Percentiles rank a stretch among this genome's conserved stretches.
phyloP scores from a whole-genome alignment of 2,888 invertebrate genomes.

The Drosophila ustulata region DNA sequence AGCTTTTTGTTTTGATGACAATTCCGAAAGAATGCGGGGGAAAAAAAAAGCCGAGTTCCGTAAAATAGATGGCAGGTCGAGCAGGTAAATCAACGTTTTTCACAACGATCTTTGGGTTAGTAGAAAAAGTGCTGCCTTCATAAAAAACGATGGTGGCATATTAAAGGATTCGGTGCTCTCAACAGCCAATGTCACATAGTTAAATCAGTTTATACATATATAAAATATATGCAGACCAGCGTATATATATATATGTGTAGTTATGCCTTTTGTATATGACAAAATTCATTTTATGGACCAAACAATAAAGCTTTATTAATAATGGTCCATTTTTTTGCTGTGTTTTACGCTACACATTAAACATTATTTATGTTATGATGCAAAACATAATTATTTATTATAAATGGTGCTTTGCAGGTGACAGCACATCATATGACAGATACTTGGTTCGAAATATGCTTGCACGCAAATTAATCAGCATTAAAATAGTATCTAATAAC shows the following conservation, averaged over 20 bases:
- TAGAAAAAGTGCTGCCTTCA: constrained; percentile 40
- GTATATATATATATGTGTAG: constrained; percentile 5
- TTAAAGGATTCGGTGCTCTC: constrained; percentile 64
- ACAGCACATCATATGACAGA: constrained; percentile 21
- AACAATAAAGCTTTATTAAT: constrained; percentile 57
- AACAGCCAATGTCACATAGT: constrained; percentile 48
- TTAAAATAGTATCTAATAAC: constrained; percentile 8
- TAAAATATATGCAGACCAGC: neutral
- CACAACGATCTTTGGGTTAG: constrained; percentile 30
- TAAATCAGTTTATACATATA: constrained; percentile 10
- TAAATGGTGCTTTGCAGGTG: constrained; percentile 44
- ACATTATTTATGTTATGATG: constrained; percentile 42
- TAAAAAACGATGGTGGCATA: constrained; percentile 41
- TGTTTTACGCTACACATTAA: constrained; percentile 44
- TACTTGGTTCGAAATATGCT: constrained; percentile 6
- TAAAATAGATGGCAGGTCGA: constrained; percentile 36
- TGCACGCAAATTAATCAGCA: constrained; percentile 32
- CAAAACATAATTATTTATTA: constrained; percentile 51
- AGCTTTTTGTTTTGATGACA: constrained; percentile 32
- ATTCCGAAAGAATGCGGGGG: neutral
- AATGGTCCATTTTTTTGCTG: constrained; percentile 42
- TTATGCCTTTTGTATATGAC: constrained; percentile 36
- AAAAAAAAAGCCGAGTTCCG: constrained; percentile 16
- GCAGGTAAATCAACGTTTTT: constrained; percentile 51
- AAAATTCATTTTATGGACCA: constrained; percentile 54